Percentiles rank a stretch among this genome's conserved stretches.
These are phyloP conservation scores for Magallana ariakensis DNA, from an alignment of 1,140 invertebrate species.

Conservation along the genomic window DNA sequence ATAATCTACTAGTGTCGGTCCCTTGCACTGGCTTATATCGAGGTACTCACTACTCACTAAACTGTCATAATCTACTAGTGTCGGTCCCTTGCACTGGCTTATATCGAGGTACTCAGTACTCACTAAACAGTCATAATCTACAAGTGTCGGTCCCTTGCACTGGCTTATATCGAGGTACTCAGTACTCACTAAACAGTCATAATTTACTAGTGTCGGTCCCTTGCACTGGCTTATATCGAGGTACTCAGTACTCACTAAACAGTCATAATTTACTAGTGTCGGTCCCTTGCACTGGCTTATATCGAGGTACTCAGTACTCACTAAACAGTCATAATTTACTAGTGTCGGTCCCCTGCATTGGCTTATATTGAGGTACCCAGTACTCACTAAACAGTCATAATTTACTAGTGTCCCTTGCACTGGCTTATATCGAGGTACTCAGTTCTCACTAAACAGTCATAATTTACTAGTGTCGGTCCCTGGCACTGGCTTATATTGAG, in stretches of 20 bases:
- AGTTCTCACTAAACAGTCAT: not conserved
- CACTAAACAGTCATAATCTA: not conserved
- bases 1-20: too few relatives aligned
- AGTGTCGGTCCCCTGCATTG: not conserved
- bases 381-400: not conserved
- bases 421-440: not conserved
- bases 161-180: conserved; percentile 79
- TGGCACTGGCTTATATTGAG: not conserved
- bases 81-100: too few relatives aligned
- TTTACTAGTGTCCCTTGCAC: not conserved
- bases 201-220: too few relatives aligned
- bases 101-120: too few relatives aligned
- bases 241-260: not conserved
- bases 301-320: conserved; percentile 82
- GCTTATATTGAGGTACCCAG: not conserved
- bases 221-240: not conserved
- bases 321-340: not conserved
- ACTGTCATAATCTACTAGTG: too few relatives aligned
- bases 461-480: not conserved
- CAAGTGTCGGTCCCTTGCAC: conserved; percentile 38
- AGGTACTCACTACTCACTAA: too few relatives aligned
- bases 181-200: conserved; percentile 68
- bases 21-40: too few relatives aligned
- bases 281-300: too few relatives aligned
- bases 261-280: conserved; percentile 90